Conservation (phyloP, 2,888 invertebrate species). For the Nemoura dubitans region DNA sequence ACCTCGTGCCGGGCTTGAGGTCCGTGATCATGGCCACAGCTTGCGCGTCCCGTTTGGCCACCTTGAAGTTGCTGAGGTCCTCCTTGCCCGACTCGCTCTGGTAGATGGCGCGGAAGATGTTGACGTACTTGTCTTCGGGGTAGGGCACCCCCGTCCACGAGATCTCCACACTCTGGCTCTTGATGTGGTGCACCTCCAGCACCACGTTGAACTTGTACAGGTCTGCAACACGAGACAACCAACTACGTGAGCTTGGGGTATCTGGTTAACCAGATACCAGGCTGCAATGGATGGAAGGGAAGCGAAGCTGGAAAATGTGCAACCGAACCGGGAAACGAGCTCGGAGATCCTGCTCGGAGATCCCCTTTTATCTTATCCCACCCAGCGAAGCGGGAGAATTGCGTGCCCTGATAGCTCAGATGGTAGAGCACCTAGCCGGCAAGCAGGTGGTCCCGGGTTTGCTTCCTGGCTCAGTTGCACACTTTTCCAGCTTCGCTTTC, state of each 20-base stretch:
- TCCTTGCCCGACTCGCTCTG: slow-evolving; percentile 79
- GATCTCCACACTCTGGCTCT: slow-evolving; percentile 79
- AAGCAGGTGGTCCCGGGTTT: no score
- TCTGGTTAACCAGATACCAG: not conserved
- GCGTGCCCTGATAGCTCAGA: no score
- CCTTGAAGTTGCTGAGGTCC: slow-evolving; percentile 76
- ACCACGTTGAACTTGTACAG: slow-evolving; percentile 84
- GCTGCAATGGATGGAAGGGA: not conserved
- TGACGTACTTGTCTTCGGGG: slow-evolving; percentile 89
- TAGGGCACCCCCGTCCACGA: slow-evolving; percentile 87
- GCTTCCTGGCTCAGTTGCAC: no score
- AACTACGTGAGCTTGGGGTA: not conserved
- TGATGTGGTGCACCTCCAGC: slow-evolving; percentile 78
- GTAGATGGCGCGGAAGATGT: slow-evolving; percentile 87
- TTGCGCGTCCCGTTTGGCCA: slow-evolving; percentile 76
- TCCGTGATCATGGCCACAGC: slow-evolving; percentile 73
- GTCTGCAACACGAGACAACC: slow-evolving; percentile 61
- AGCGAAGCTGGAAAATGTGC: no score
- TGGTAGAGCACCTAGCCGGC: no score
- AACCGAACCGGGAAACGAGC: no score
- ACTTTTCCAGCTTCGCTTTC: no score
- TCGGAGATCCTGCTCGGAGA: no score
- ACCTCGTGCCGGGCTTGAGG: slow-evolving; percentile 76
- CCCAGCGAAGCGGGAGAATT: no score
- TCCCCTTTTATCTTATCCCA: no score